Evolutionary conservation across 2,797 vertebrate species (phyloP).

Genomic region (Hyperoplus lanceolatus): DNA sequence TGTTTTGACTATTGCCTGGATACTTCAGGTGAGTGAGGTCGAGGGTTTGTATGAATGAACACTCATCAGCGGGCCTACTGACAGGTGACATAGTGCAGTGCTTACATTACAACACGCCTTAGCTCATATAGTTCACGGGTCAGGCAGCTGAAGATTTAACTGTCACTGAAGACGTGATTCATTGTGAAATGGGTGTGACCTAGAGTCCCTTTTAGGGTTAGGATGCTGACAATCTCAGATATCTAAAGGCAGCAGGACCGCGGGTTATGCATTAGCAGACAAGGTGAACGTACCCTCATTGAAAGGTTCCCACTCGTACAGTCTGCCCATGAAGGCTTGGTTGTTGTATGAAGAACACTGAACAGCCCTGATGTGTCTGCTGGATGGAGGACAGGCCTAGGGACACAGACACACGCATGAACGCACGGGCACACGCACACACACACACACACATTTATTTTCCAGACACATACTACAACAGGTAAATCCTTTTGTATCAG

Average conservation of each 20-base stretch:
- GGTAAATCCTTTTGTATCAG: slow-evolving; percentile 21
- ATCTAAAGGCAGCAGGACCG: background rate
- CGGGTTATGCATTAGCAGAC: no score
- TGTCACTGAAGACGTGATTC: slow-evolving; percentile 21
- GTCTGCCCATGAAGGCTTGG: slow-evolving; percentile 95
- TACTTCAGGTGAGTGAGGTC: slow-evolving; percentile 52
- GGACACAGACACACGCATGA: slow-evolving; percentile 48
- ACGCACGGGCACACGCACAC: slow-evolving; percentile 48
- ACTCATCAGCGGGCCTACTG: slow-evolving; percentile 21
- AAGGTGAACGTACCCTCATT: slow-evolving; percentile 87
- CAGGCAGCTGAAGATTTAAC: slow-evolving; percentile 26
- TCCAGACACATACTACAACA: slow-evolving; percentile 21
- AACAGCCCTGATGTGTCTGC: slow-evolving; percentile 90
- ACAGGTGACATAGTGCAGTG: slow-evolving; percentile 34
- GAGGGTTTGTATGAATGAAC: slow-evolving; percentile 26
- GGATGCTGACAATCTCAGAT: background rate
- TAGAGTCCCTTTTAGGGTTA: background rate
- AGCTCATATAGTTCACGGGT: slow-evolving; percentile 8
- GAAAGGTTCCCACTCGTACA: slow-evolving; percentile 98
- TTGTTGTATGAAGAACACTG: slow-evolving; percentile 96
- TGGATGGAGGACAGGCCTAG: slow-evolving; percentile 89
- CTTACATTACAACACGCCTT: slow-evolving; percentile 27
- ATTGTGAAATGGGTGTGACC: slow-evolving; percentile 14
- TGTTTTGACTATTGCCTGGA: slow-evolving; percentile 74
- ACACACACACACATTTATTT: slow-evolving; percentile 44